Base-by-base conservation (phyloP, 1,140 invertebrate genomes). In the Drosophila bipectinata region DNA sequence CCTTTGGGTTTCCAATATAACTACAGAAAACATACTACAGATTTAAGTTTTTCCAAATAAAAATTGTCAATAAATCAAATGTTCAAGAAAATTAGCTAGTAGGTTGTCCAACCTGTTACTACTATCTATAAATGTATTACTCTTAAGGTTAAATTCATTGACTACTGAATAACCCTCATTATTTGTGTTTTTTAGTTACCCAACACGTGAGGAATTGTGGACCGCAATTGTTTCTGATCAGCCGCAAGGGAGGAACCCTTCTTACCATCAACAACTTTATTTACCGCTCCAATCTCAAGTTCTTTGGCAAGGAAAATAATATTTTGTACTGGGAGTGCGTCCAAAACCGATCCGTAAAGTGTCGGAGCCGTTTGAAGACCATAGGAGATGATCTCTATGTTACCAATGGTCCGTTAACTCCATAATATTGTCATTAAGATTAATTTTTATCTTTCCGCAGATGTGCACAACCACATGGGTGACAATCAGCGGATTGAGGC, bases 261-360 rank as follows among this genome's bases (percentile, higher is more conserved):
- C 51, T 92, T 24, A 90, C 82, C n/a, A 82, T 91, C 24, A 91
- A 92, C 45, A 87, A 92, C 48, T 92, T 90, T 26, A 63, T 92
- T 5, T 92, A 92, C 57, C 89, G 91, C 28, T 92, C 91, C 28
- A 92, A 92, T 84, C 73, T 91, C 10, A 91, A 90, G 55, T 83
- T 90, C 10, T 91, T 82, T 28, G 91, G 91, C 44, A 80, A 80
- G 26, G 75, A 74, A 41, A 78, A 72, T 28, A 82, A 92, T 7
- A 91, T 90, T 26, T 60, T 92, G 2, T 92, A 92, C 37, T 92
- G 91, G 91, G 91, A 92, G 64, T 92, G 91, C 47, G 85, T 92
- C 2, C 83, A 91, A 34, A 92, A 92, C 73, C 83, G 91, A 26
- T 90, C 87, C 6, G 80, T 77, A 24, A 92, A 92, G 48, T 92